Evolutionary conservation across 1,140 invertebrate species (phyloP).

Genomic region (Eueides isabella): DNA sequence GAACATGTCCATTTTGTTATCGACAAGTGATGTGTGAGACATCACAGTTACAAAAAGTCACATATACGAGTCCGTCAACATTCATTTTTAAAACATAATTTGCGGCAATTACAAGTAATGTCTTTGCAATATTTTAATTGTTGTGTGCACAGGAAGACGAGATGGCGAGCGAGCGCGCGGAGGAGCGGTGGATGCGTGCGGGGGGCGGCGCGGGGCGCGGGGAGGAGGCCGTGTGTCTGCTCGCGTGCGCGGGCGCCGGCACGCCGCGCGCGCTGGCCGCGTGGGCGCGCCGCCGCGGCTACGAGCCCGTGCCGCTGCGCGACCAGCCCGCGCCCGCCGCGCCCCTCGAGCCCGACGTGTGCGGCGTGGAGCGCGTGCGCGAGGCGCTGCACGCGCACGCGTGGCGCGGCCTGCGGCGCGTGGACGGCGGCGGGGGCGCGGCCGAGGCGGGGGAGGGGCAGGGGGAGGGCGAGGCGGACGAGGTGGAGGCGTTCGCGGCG

Average conservation of each 20-base stretch:
- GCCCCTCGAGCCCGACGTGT: slow-evolving; percentile 15
- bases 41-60: no score
- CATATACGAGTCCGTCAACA: no score
- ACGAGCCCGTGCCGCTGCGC: slow-evolving; percentile 33
- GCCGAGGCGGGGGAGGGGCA: neutral
- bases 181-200: slow-evolving; percentile 16
- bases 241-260: slow-evolving; percentile 32
- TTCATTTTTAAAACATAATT: no score
- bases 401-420: slow-evolving; percentile 30
- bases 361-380: slow-evolving; percentile 16
- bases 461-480: slow-evolving; percentile 9
- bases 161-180: slow-evolving; percentile 19
- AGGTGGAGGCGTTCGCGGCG: slow-evolving; percentile 41
- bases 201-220: slow-evolving; percentile 26
- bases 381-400: slow-evolving; percentile 29
- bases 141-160: slow-evolving; percentile 30
- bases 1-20: no score
- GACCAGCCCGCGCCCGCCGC: slow-evolving; percentile 7
- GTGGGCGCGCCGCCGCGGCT: slow-evolving; percentile 32
- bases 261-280: slow-evolving; percentile 22
- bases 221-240: slow-evolving; percentile 26
- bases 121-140: no score
- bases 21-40: no score
- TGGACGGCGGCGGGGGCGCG: slow-evolving; percentile 1
- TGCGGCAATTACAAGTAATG: no score